Evolutionary conservation across 2,888 invertebrate genomes (phyloP).

Genomic region (Aspidapion aeneum): DNA sequence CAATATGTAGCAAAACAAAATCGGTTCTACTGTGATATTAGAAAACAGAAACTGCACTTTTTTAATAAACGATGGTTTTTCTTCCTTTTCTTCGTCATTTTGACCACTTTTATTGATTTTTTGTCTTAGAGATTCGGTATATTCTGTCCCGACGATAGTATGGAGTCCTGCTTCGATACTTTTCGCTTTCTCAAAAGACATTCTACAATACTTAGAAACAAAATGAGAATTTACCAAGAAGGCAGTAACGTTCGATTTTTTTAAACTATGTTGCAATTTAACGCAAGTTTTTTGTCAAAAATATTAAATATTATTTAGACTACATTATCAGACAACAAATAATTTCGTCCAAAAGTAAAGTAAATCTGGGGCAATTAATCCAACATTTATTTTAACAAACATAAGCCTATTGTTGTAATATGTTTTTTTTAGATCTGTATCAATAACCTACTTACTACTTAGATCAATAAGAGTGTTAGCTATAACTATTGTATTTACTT

Average conservation of each 20-base stretch:
- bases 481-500: too few relatives aligned
- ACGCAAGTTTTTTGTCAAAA: too few relatives aligned
- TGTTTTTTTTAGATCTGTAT: too few relatives aligned
- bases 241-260: too few relatives aligned
- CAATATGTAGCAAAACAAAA: conserved; percentile 63
- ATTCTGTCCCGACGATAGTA: conserved; percentile 41
- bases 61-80: conserved; percentile 21
- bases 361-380: not conserved
- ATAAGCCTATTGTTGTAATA: not conserved
- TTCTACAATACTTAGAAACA: conserved; percentile 14
- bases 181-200: conserved; percentile 43
- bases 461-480: too few relatives aligned
- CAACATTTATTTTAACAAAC: not conserved
- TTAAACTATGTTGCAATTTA: too few relatives aligned
- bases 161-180: conserved; percentile 41
- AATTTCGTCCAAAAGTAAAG: not conserved
- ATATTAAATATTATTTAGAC: too few relatives aligned
- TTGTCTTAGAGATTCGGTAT: conserved; percentile 33
- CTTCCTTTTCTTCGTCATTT: not conserved
- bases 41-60: conserved; percentile 49
- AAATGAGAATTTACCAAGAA: too few relatives aligned
- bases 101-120: too few relatives aligned
- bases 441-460: too few relatives aligned
- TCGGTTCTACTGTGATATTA: conserved; percentile 68
- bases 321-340: too few relatives aligned